Evolutionary conservation across 2,113 vertebrate genomes (phyloP), one percentile per base, ranked within the genome.

Genomic region (Pantherophis guttatus): DNA sequence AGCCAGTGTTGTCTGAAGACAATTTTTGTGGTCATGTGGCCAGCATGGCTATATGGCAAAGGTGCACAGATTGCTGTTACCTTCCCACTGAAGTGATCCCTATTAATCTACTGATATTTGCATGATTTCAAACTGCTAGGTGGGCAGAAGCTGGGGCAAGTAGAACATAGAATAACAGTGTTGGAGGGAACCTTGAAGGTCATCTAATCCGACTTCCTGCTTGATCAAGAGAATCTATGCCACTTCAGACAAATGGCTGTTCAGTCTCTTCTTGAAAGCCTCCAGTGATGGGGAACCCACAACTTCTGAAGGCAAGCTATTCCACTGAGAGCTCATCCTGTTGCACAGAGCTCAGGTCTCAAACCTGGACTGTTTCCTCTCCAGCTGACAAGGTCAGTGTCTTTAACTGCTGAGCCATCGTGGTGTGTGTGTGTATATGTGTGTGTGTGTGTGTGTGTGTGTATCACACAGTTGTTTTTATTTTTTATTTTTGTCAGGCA

Each of bases 401-500:
- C 62, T 65, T 65, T 65, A 65, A 65, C 59, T 29, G 26, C 26
- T 65, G 59, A 65, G 59, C 59, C 62, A n/a, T n/a, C 0, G 62
- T 65, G 24, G 10, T 29, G 4, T 62, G 24, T 65, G 0, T 65
- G 59, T 59, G 2, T 29, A 10, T 62, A 9, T 3, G 58, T 62
- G 58, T 62, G 3, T 62, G 23, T 62, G 59, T 12, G 24, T 65
- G 1, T 65, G 3, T 65, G 3, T 65, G 9, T 65, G 0, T 70
- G 93, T 87, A 55, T 17, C 85, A 54, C 89, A 54, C 87, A 90
- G 89, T 95, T 97, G 0, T 7, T 91, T 39, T 50, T 58, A 48
- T 93, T 93, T 87, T 57, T 93, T 94, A 90, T 92, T 92, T 0
- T 92, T 24, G 39, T 5, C 23, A 17, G 4, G 24, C 52, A 92